These are phyloP conservation scores for Channa argus DNA, from an alignment of 2,113 vertebrate species.

Conservation along the genomic window DNA sequence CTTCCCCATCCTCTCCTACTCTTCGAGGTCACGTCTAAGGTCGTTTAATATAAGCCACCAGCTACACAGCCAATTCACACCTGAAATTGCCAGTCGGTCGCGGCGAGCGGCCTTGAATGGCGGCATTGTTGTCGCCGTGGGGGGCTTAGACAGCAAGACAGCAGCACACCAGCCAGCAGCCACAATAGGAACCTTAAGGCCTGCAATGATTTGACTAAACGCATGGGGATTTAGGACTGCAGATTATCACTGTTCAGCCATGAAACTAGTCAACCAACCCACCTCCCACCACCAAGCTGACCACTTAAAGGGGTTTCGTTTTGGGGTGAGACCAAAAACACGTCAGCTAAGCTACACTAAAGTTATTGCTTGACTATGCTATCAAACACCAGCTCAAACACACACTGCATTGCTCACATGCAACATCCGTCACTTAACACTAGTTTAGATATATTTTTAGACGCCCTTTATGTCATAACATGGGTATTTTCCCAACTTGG, in stretches of 20 bases:
- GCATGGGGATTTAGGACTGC: constrained; percentile 73
- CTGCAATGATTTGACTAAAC: constrained; percentile 83
- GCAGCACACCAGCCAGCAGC: constrained; percentile 63
- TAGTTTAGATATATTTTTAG: constrained; percentile 17
- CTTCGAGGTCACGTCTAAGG: constrained; percentile 70
- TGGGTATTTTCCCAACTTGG: constrained; percentile 19
- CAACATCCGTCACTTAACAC: constrained; percentile 22
- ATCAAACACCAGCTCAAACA: constrained; percentile 25
- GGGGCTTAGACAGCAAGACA: constrained; percentile 78
- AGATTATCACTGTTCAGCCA: constrained; percentile 78
- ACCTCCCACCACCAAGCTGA: constrained; percentile 62
- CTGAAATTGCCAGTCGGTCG: constrained; percentile 77
- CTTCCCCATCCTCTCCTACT: constrained; percentile 37
- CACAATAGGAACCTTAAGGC: constrained; percentile 79
- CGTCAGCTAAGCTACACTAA: neutral
- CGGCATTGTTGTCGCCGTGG: constrained; percentile 78
- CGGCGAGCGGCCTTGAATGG: constrained; percentile 77
- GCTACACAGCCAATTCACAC: constrained; percentile 79
- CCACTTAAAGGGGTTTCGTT: constrained; percentile 61
- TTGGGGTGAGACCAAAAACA: constrained; percentile 28
- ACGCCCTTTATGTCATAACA: constrained; percentile 26
- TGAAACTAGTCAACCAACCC: constrained; percentile 54
- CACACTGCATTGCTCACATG: constrained; percentile 1
- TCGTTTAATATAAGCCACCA: constrained; percentile 81
- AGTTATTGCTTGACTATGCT: constrained; percentile 2